Evolutionary conservation across 2,797 vertebrate genomes (phyloP), one percentile per base, ranked within the genome.

Genomic region (Megalops cyprinoides): DNA sequence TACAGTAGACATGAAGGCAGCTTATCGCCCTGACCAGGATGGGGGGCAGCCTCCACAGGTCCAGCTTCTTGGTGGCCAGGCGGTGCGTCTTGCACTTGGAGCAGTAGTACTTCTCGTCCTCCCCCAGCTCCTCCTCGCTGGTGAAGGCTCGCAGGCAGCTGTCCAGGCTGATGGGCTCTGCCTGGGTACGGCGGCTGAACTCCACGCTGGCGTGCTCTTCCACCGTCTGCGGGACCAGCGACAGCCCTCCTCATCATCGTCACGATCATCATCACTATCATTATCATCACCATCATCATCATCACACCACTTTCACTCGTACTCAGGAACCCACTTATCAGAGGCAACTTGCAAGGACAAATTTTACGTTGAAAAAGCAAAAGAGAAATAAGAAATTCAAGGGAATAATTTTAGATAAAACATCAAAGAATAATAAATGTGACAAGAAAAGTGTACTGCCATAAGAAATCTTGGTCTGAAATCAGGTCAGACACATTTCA

Each of bases 101-200:
- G 88, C 98, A 99, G 91, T 98, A 98, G 91, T 99, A 99, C 90
- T 99, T 97, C 88, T 99, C 98, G 18, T 99, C 97, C 84, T 99
- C 98, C 0, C 98, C 98, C 58, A 99, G 92, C 80, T 99, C 97
- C 78, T 99, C 98, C 90, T 99, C 98, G 0, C 93, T 96, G 86
- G 98, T 99, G 93, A 99, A 99, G 86, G 97, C 98, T 85, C 96
- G 95, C 80, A 99, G 94, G 85, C 98, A 99, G 79, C 96, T 99
- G 89, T 99, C 97, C 88, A 99, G 90, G 88, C 97, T 98, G 94
- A 99, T 99, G 87, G 98, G 98, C 87, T 99, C 98, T 0, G 98
- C 97, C 69, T 99, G 98, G 31, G 97, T 96, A 42, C 94, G 93
- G 0, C 97, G 96, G 83, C 97, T 98, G 86, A 96, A 96, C 67